Evolutionary conservation across 2,113 vertebrate species (phyloP).

Genomic region (Cygnus buccinator): DNA sequence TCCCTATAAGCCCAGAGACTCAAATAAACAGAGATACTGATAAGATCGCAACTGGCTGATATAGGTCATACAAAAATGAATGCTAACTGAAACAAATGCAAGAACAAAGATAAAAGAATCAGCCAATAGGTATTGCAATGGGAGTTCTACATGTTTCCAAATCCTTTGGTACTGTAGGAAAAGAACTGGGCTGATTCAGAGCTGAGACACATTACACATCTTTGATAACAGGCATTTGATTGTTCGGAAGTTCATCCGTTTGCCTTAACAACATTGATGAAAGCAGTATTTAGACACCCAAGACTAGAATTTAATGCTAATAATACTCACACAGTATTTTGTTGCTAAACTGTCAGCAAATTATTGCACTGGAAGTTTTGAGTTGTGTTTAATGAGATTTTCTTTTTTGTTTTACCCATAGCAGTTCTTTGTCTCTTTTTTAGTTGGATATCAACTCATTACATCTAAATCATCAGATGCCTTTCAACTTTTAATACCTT

Average conservation of each 20-base stretch:
- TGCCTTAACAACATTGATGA: background rate
- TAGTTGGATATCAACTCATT: constrained; percentile 47
- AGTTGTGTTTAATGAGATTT: constrained; percentile 26
- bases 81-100: background rate
- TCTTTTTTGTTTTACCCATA: background rate
- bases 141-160: background rate
- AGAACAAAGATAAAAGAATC: background rate
- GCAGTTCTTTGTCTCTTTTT: constrained; percentile 20
- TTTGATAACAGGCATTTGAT: background rate
- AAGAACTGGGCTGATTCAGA: background rate
- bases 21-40: background rate
- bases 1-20: background rate
- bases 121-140: background rate
- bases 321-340: background rate
- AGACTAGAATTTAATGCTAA: background rate
- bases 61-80: background rate
- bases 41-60: background rate
- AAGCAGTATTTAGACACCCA: background rate
- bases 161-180: background rate
- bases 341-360: background rate
- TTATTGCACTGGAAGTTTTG: background rate
- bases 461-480: constrained; percentile 64
- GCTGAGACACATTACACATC: background rate
- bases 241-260: background rate
- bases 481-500: constrained; percentile 69